A percentile compares a stretch with the other conserved stretches of the same genome.
phyloP scores from a whole-genome alignment of 1,140 invertebrate genomes.

The Drosophila melanica region DNA sequence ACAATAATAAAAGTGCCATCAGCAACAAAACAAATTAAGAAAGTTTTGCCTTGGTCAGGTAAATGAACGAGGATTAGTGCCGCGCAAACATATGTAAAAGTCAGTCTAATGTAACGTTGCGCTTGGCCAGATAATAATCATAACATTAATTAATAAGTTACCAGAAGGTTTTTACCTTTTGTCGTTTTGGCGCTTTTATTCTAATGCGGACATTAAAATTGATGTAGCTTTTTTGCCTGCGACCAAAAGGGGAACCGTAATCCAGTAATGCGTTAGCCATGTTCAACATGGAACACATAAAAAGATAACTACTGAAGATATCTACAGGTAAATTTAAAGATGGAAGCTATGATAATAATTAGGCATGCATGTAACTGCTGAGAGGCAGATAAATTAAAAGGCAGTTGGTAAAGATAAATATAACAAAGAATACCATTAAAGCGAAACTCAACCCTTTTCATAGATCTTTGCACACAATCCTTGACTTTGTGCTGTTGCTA shows the following conservation, averaged over 20 bases:
- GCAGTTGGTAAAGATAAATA: background rate
- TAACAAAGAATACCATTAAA: background rate
- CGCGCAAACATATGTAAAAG: background rate
- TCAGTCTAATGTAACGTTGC: constrained; percentile 1
- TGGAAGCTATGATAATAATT: too few species aligned
- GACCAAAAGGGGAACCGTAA: background rate
- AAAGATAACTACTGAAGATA: constrained; percentile 4
- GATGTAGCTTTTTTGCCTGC: constrained; percentile 23
- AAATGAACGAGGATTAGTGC: constrained; percentile 32
- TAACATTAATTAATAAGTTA: constrained; percentile 72
- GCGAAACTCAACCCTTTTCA: constrained; percentile 7
- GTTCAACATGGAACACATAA: background rate
- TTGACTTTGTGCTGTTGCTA: constrained; percentile 3
- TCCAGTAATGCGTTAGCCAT: too few species aligned
- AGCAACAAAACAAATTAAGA: constrained; percentile 67
- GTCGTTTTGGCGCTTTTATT: constrained; percentile 31
- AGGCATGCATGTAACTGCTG: too few species aligned
- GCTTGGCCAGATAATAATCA: constrained; percentile 61
- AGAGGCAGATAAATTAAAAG: too few species aligned
- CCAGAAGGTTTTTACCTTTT: constrained; percentile 52
- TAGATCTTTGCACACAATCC: background rate
- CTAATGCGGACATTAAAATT: constrained; percentile 50
- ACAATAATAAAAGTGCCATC: constrained; percentile 21
- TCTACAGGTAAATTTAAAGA: too few species aligned
- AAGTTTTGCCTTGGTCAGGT: constrained; percentile 57